Evolutionary conservation across 2,888 invertebrate genomes (phyloP).

Genomic region (Drosophila cognata): DNA sequence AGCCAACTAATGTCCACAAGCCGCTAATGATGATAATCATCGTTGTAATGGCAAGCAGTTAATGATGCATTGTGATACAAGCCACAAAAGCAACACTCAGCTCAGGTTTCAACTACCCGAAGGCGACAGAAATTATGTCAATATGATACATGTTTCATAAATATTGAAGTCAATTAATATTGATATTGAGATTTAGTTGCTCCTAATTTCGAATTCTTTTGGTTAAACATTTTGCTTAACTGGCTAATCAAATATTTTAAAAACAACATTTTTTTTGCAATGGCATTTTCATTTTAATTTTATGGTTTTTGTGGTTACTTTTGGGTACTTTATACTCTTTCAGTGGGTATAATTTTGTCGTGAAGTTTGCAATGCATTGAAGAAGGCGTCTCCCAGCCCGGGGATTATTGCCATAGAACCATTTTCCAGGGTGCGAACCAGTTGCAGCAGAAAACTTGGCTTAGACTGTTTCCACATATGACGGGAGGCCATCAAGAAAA

Average conservation of each 20-base stretch:
- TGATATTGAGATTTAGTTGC: neutral
- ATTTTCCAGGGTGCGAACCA: slow-evolving; percentile 29
- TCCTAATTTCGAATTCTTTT: neutral
- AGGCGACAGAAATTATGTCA: no score
- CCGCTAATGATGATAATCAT: slow-evolving; percentile 1
- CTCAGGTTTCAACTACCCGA: neutral
- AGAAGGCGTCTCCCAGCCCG: no score
- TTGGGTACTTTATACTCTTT: no score
- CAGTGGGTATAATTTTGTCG: no score
- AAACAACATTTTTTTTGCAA: neutral
- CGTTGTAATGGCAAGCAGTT: neutral
- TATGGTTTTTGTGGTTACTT: no score
- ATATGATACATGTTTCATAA: neutral
- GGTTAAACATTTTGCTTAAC: neutral
- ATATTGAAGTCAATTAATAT: neutral
- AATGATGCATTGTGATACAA: neutral
- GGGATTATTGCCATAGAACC: slow-evolving; percentile 18
- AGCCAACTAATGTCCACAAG: slow-evolving; percentile 9
- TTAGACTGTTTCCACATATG: slow-evolving; percentile 27
- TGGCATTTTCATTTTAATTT: no score
- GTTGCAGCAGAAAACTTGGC: slow-evolving; percentile 7
- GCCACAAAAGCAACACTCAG: neutral
- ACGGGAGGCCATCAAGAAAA: neutral
- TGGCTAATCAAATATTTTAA: neutral
- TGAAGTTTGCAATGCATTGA: no score